Conservation (phyloP, 53 echinoderm and acorn worm species). For the Arbacia lixula region DNA sequence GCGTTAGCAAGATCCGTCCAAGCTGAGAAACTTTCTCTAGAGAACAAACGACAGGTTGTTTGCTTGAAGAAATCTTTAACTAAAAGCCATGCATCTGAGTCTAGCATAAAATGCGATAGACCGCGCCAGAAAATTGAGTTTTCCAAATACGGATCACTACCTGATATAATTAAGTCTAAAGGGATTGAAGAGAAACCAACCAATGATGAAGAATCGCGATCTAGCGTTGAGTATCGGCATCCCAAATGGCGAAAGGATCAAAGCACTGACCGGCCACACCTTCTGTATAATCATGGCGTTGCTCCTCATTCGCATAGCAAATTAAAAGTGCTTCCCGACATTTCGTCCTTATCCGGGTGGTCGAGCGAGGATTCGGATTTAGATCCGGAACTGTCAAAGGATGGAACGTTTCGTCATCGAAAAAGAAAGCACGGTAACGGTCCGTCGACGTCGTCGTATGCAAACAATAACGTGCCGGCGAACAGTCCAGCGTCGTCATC, state of each 20-base stretch:
- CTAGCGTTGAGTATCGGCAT: slow-evolving; percentile 20
- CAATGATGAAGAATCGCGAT: background rate
- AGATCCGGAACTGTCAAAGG: background rate
- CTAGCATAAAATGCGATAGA: too few relatives aligned
- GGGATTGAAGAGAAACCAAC: too few relatives aligned
- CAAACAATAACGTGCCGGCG: slow-evolving; percentile 4
- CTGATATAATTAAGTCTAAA: slow-evolving; percentile 1
- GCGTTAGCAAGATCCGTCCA: too few relatives aligned
- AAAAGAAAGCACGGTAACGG: slow-evolving; percentile 12
- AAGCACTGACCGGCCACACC: slow-evolving; percentile 7
- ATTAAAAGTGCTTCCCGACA: background rate
- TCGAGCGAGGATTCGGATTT: background rate
- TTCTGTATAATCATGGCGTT: slow-evolving; percentile 24
- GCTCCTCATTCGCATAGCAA: too few relatives aligned
- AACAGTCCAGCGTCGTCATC: slow-evolving; percentile 16
- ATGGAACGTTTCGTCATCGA: slow-evolving; percentile 1
- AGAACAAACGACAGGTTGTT: background rate
- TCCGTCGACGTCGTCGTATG: background rate
- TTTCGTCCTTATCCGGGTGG: slow-evolving; percentile 20
- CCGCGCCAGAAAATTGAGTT: too few relatives aligned
- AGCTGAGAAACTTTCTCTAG: too few relatives aligned
- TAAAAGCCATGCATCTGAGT: too few relatives aligned
- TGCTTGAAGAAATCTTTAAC: background rate
- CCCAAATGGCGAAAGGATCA: background rate
- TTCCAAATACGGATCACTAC: slow-evolving; percentile 9